Percentiles rank a stretch among this genome's conserved stretches.
Evolutionary conservation across 2,797 vertebrate genomes (phyloP).

Genomic region (Hemibagrus guttatus): DNA sequence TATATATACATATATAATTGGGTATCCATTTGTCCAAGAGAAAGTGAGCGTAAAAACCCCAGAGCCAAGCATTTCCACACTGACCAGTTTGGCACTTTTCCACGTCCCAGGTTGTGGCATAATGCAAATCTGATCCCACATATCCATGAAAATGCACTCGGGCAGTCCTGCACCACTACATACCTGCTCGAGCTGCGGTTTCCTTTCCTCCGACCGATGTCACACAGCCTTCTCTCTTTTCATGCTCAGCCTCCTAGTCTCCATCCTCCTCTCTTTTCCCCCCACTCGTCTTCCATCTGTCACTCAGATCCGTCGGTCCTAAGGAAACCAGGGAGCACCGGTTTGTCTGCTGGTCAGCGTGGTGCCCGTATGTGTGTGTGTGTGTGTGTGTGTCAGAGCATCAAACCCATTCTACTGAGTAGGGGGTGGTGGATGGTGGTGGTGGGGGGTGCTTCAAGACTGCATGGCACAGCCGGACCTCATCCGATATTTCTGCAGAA

Average conservation of each 20-base stretch:
- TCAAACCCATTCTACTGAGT: constrained; percentile 60
- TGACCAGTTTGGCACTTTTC: constrained; percentile 38
- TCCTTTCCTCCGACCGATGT: neutral
- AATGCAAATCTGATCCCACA: neutral
- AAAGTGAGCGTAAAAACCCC: neutral
- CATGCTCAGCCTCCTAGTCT: constrained; percentile 32
- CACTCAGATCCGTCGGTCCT: constrained; percentile 42
- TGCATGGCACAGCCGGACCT: constrained; percentile 81
- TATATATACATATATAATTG: constrained; percentile 30
- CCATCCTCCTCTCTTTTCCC: constrained; percentile 34
- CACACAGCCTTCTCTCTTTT: constrained; percentile 19
- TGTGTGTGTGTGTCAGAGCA: constrained; percentile 38
- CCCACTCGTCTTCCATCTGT: constrained; percentile 48
- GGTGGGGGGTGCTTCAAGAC: constrained; percentile 62
- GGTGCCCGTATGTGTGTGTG: constrained; percentile 56
- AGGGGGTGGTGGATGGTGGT: too few relatives aligned
- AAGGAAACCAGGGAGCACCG: constrained; percentile 69
- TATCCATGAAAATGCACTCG: constrained; percentile 14
- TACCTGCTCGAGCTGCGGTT: constrained; percentile 46
- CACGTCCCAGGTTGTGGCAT: neutral
- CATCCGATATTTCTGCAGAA: constrained; percentile 83
- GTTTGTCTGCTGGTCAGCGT: constrained; percentile 60
- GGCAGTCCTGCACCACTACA: constrained; percentile 33
- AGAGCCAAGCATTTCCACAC: neutral
- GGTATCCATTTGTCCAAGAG: neutral